A percentile compares a stretch with the other conserved stretches of the same genome.
Evolutionary conservation across 2,113 vertebrate genomes (phyloP).

Genomic region (Pteropus alecto): DNA sequence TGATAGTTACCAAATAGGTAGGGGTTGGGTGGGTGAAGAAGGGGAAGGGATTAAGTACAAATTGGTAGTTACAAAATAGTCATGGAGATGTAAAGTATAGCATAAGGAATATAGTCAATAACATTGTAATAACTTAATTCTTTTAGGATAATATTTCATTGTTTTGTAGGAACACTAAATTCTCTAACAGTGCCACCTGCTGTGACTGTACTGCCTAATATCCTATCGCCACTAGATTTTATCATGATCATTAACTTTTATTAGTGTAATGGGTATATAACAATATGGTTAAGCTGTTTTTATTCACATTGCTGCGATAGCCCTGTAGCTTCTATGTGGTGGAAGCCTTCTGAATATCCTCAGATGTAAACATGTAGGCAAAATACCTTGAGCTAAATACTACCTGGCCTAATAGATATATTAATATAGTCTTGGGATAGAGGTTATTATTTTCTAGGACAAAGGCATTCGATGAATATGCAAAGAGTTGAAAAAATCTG

Average conservation of each 20-base stretch:
- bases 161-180: constrained; percentile 17
- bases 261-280: not conserved
- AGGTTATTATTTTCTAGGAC: constrained; percentile 2
- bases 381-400: not conserved
- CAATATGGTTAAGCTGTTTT: not conserved
- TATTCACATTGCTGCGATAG: not conserved
- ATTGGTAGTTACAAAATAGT: too few species aligned
- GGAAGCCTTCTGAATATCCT: constrained; percentile 1
- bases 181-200: not conserved
- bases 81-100: too few species aligned
- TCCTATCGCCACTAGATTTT: not conserved
- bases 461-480: constrained; percentile 12
- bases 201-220: not conserved
- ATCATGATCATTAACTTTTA: not conserved
- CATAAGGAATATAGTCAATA: too few species aligned
- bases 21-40: too few species aligned
- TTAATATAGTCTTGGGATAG: not conserved
- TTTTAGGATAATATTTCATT: not conserved
- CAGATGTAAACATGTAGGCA: not conserved
- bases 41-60: too few species aligned
- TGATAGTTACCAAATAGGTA: too few species aligned
- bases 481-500: not conserved
- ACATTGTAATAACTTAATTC: not conserved
- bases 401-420: not conserved
- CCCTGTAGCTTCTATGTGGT: not conserved